Evolutionary conservation across 2,888 invertebrate genomes (phyloP).

Genomic region (Salticus scenicus): DNA sequence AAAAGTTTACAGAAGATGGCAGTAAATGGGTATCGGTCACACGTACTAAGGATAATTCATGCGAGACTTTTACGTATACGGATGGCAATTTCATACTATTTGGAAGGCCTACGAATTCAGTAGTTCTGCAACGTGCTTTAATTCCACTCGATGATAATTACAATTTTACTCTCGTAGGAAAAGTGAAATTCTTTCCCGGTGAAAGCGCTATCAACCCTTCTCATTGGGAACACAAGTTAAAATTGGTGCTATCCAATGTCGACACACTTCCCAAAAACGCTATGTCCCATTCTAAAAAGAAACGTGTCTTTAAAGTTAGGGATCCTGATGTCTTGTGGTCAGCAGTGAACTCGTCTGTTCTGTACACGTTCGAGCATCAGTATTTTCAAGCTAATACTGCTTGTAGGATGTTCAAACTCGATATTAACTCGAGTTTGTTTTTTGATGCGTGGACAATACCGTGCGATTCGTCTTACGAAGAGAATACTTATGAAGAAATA

Average conservation of each 20-base stretch:
- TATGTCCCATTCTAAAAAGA: not conserved
- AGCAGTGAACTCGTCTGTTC: not conserved
- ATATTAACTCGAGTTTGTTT: not conserved
- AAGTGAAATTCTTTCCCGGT: not conserved
- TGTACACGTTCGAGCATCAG: not conserved
- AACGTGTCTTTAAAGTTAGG: not conserved
- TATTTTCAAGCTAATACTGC: not conserved
- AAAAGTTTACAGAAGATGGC: not conserved
- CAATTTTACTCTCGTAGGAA: not conserved
- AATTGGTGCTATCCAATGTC: not conserved
- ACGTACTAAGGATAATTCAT: not conserved
- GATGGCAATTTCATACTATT: not conserved
- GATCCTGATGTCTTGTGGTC: not conserved
- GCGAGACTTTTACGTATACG: not conserved
- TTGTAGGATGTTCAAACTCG: not conserved
- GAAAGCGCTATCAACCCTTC: not conserved
- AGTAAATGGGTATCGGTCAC: not conserved
- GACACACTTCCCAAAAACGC: not conserved
- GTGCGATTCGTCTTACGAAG: not conserved
- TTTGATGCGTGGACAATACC: not conserved
- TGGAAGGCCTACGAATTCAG: not conserved
- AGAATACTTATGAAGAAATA: not conserved
- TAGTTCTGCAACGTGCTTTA: not conserved
- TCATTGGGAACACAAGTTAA: not conserved
- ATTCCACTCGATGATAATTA: not conserved